phyloP scores from a whole-genome alignment of 2,113 vertebrate species.

The Meles meles region DNA sequence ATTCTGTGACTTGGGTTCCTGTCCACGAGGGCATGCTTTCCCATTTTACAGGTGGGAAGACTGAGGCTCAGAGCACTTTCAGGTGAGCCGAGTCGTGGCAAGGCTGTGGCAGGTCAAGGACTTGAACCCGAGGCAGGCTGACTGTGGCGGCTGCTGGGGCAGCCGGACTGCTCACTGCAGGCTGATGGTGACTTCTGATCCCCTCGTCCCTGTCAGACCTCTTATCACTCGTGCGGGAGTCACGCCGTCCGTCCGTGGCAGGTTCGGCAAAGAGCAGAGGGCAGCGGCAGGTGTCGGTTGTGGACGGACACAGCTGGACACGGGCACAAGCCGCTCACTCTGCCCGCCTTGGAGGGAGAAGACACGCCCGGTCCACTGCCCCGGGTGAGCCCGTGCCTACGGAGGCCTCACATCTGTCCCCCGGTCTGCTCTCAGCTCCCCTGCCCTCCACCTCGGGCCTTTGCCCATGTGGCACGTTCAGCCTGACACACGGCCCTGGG shows the following conservation, averaged over 20 bases:
- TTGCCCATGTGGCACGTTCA: rapidly evolving
- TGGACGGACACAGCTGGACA: rapidly evolving
- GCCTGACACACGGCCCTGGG: rapidly evolving
- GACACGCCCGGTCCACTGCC: rapidly evolving
- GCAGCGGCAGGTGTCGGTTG: rapidly evolving
- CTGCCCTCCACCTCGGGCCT: background rate
- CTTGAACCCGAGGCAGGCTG: background rate
- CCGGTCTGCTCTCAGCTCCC: background rate
- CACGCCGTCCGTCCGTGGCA: background rate
- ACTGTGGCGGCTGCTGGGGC: background rate
- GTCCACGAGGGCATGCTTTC: background rate
- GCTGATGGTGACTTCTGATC: too few relatives aligned
- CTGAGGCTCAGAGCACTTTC: background rate
- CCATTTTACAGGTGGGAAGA: background rate
- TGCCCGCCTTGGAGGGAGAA: background rate
- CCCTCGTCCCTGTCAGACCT: rapidly evolving
- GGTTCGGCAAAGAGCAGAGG: background rate
- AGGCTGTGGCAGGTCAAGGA: rapidly evolving
- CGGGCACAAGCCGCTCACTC: background rate
- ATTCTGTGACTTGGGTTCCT: background rate
- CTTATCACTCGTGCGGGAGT: rapidly evolving
- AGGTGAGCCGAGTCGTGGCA: too few relatives aligned
- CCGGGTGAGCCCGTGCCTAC: background rate
- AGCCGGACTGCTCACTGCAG: background rate
- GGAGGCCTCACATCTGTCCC: rapidly evolving